A percentile compares a stretch with the other conserved stretches of the same genome.
These are phyloP conservation scores for Catharus bicknelli DNA, from an alignment of 2,113 vertebrate species.

Conservation along the genomic window DNA sequence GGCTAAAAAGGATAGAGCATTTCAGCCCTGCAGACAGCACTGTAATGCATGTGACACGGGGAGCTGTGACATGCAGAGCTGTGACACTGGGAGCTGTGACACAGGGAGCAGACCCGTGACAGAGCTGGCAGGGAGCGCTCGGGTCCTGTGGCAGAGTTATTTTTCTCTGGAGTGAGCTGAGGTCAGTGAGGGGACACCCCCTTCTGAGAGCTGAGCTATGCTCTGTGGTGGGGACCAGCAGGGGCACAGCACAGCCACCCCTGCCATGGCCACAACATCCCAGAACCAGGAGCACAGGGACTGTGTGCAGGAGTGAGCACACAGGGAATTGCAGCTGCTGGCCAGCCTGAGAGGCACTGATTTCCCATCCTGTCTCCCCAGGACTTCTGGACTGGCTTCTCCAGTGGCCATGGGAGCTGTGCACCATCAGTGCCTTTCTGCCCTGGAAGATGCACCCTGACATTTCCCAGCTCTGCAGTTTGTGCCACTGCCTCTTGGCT, in stretches of 20 bases:
- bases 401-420: not conserved
- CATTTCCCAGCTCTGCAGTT: not conserved
- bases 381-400: not conserved
- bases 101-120: fast-evolving
- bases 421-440: not conserved
- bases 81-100: not conserved
- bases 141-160: not conserved
- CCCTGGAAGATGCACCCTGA: not conserved
- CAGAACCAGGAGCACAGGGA: not conserved
- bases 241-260: fast-evolving
- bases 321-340: not conserved
- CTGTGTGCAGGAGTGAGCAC: not conserved
- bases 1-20: not conserved
- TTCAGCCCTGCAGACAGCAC: not conserved
- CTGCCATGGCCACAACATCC: not conserved
- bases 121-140: not conserved
- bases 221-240: not conserved
- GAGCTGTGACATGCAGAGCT: not conserved
- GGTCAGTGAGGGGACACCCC: not conserved
- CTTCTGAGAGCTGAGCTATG: not conserved
- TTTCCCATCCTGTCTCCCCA: not conserved
- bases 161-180: not conserved
- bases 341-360: not conserved
- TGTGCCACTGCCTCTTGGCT: not conserved
- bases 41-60: not conserved